These are phyloP conservation scores for Synodontis membranacea DNA, from an alignment of 2,113 vertebrate species.

Conservation along the genomic window DNA sequence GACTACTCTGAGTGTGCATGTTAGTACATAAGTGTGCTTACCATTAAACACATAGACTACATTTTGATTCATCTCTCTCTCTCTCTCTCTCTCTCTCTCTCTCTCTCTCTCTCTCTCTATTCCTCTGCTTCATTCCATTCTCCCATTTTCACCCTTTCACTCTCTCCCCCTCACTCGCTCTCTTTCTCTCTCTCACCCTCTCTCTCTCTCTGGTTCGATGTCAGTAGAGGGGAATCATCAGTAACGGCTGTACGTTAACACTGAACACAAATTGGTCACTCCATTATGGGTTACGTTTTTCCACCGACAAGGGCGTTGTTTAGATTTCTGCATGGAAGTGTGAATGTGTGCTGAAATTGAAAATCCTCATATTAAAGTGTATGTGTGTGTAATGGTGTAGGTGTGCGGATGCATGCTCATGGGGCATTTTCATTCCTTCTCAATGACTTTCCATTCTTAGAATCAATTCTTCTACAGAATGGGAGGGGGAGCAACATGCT, in stretches of 20 bases:
- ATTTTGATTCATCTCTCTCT: slow-evolving; percentile 25
- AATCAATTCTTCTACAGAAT: slow-evolving; percentile 46
- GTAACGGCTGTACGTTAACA: slow-evolving; percentile 23
- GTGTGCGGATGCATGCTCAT: slow-evolving; percentile 10
- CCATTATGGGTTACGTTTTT: slow-evolving; percentile 56
- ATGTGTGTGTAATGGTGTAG: slow-evolving; percentile 2
- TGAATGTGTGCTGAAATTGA: neutral
- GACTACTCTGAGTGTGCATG: neutral
- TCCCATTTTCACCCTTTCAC: slow-evolving; percentile 24
- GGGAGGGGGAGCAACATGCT: slow-evolving; percentile 31
- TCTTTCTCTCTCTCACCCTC: neutral
- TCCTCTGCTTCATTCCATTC: neutral
- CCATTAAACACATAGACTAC: neutral
- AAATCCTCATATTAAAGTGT: neutral
- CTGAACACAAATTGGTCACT: slow-evolving; percentile 11
- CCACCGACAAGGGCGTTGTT: slow-evolving; percentile 40
- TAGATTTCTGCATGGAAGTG: slow-evolving; percentile 40
- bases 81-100: slow-evolving; percentile 18
- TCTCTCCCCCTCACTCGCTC: neutral
- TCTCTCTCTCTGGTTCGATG: slow-evolving; percentile 53
- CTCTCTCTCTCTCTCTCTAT: neutral
- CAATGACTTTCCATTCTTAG: slow-evolving; percentile 53
- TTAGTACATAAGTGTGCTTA: slow-evolving; percentile 17
- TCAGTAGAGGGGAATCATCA: slow-evolving; percentile 50
- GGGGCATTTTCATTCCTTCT: slow-evolving; percentile 56